Conservation (phyloP, 30 jellyfish, hydroid and myxozoan species). For the Hydractinia symbiolongicarpus region DNA sequence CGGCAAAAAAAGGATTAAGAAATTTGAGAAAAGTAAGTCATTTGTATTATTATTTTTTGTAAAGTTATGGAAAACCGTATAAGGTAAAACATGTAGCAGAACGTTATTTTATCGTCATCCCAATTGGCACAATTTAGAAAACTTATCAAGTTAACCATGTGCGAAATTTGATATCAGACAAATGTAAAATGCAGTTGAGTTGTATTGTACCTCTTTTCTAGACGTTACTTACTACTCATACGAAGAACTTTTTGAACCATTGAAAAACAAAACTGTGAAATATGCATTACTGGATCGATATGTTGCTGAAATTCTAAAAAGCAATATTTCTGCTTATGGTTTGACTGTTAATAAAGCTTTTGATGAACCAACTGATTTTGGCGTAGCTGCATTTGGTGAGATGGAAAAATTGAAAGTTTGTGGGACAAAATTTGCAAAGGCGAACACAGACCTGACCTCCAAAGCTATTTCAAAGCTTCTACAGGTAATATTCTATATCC, state of each 20-base stretch:
- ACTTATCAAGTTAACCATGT: too few relatives aligned
- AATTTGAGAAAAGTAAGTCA: constrained; percentile 7
- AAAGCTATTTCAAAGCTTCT: not conserved
- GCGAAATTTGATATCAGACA: too few relatives aligned
- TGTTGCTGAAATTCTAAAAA: not conserved
- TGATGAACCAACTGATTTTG: constrained; percentile 8
- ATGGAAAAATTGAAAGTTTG: constrained; percentile 5
- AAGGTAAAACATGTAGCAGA: too few relatives aligned
- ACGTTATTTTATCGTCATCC: too few relatives aligned
- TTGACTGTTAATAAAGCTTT: not conserved
- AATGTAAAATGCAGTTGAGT: too few relatives aligned
- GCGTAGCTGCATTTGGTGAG: constrained; percentile 16
- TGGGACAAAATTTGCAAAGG: constrained; percentile 8
- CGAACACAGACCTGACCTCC: not conserved
- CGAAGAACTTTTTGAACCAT: constrained; percentile 8
- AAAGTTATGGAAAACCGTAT: too few relatives aligned
- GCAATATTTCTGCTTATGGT: not conserved
- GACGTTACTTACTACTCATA: not conserved
- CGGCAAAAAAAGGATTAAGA: not conserved
- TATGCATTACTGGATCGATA: constrained; percentile 13
- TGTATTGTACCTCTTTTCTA: not conserved
- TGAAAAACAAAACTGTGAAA: not conserved
- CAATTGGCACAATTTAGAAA: too few relatives aligned
- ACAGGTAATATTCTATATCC: not conserved
- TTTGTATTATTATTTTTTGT: too few relatives aligned